Base-by-base conservation (phyloP, 2,888 invertebrate genomes). In the Omphaloscelis lunosa region DNA sequence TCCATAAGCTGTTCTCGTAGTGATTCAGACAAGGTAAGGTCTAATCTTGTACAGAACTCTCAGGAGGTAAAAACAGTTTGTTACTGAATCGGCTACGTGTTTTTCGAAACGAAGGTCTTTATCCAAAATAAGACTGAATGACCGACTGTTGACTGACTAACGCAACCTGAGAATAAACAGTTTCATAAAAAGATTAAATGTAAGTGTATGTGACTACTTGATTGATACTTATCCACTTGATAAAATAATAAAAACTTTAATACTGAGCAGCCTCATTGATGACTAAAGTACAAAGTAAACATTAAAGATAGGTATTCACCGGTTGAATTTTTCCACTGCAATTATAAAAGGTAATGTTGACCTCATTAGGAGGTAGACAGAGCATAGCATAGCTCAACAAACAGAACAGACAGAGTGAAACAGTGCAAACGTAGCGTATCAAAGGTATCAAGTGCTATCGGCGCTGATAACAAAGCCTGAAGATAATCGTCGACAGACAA, bases 391-490 rank as follows among this genome's bases (percentile, higher is more conserved):
- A 90, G 88, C 89, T 92, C 89, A 89, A 90, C 93, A 94, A 96
- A 95, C 93, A 93, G 91, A 91, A 90, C 93, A 95, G 94, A 94
- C 95, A 89, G 67, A 75, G 85, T 92, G 91, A 90, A 94, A 93
- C 90, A 91, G 91, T 93, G 92, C 91, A 93, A 94, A 93, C 93
- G 89, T 90, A 91, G 91, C 92, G 91, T 94, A 93, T 94, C 94
- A 91, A 91, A 91, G 91, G 91, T 93, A 93, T 94, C 93, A 92
- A 93, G 92, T 92, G 92, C 90, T 93, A 92, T 93, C 92, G 88
- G 85, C 66, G 71, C 83, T 79, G 86, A 95, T 95, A 94, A 92
- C 91, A 84, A 65, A 53, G 56, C 48, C 41, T 41, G 82, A 83
- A 87, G 67, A 71, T 77, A 89, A 86, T 78, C 72, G 89, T 88